Conservation (phyloP, 2,888 invertebrate species). For the Opisthograptis luteolata region DNA sequence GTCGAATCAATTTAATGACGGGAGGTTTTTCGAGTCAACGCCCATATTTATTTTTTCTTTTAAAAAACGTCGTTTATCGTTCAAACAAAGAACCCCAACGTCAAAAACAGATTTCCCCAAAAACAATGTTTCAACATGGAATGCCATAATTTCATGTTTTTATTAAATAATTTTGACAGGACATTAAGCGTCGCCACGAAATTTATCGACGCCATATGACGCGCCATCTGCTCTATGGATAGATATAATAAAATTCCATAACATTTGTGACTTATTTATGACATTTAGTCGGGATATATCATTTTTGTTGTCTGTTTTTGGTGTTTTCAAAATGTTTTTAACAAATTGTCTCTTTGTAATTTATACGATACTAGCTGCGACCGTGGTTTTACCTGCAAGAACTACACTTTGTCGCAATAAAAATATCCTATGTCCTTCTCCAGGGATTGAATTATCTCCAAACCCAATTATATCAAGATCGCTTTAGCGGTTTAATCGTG, state of each 20-base stretch:
- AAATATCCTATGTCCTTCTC: too few species aligned
- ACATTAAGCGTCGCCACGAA: slow-evolving; percentile 47
- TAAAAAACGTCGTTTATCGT: too few species aligned
- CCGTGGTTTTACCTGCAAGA: too few species aligned
- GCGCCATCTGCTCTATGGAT: slow-evolving; percentile 52
- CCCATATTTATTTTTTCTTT: too few species aligned
- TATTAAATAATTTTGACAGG: slow-evolving; percentile 48
- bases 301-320: slow-evolving; percentile 43
- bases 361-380: too few species aligned
- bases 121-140: slow-evolving; percentile 25
- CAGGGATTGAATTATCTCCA: too few species aligned
- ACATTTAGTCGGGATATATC: slow-evolving; percentile 38
- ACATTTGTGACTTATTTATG: slow-evolving; percentile 55
- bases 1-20: too few species aligned
- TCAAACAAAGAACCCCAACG: not conserved
- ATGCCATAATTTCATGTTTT: slow-evolving; percentile 42
- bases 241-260: slow-evolving; percentile 45
- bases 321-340: slow-evolving; percentile 39
- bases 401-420: too few species aligned
- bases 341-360: slow-evolving; percentile 28
- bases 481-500: too few species aligned
- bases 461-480: too few species aligned
- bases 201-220: slow-evolving; percentile 58
- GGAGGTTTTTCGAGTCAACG: too few species aligned
- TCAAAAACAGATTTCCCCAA: slow-evolving; percentile 8